Evolutionary conservation across 2,888 invertebrate species (phyloP).

Genomic region (Lottia scabra): DNA sequence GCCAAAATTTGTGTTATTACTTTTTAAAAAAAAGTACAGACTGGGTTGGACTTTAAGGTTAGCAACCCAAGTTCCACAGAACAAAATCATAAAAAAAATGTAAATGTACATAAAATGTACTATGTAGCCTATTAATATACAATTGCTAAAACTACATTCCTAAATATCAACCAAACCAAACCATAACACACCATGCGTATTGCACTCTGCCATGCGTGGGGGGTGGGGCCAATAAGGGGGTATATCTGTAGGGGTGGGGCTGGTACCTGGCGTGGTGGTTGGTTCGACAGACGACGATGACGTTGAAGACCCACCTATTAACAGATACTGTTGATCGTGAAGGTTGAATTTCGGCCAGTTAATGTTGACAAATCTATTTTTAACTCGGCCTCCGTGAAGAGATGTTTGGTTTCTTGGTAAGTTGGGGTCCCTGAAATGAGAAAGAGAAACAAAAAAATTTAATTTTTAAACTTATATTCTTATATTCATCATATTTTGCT

Average conservation of each 20-base stretch:
- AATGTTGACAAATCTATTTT: conserved; percentile 72
- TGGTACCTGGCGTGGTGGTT: background rate
- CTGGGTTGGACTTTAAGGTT: no score
- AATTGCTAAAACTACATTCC: no score
- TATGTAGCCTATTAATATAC: no score
- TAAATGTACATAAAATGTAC: no score
- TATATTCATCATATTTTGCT: no score
- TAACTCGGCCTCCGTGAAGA: conserved; percentile 42
- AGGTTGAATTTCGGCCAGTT: conserved; percentile 92
- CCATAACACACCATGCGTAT: no score
- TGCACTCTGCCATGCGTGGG: background rate
- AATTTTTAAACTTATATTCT: no score
- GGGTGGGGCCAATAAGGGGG: background rate
- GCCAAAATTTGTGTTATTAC: no score
- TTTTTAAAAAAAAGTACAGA: no score
- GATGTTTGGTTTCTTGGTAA: conserved; percentile 74
- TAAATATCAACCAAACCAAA: no score
- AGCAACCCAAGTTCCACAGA: no score
- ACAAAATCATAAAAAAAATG: no score
- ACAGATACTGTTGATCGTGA: conserved; percentile 89
- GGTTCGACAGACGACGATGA: background rate
- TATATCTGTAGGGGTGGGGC: background rate
- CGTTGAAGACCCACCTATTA: conserved; percentile 53
- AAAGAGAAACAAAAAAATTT: background rate
- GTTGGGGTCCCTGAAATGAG: conserved; percentile 84